Evolutionary conservation across 2,888 invertebrate species (phyloP).

Genomic region (Drosophila quasianomalipes): DNA sequence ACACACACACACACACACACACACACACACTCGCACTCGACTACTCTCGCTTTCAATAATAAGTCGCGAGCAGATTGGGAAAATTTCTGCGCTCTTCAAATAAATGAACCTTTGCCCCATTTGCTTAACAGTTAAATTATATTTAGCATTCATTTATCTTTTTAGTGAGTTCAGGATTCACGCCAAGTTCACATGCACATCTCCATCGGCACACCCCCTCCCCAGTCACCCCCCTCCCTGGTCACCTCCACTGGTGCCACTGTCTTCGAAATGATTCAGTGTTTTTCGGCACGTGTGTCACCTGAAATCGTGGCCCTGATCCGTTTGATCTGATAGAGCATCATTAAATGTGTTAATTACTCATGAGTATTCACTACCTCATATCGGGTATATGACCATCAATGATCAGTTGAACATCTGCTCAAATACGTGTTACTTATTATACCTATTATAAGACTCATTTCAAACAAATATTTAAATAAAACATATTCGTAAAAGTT

Average conservation of each 20-base stretch:
- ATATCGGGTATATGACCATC: neutral
- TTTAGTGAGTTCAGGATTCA: constrained; percentile 50
- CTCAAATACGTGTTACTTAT: neutral
- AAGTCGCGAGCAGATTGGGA: constrained; percentile 21
- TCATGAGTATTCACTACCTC: constrained; percentile 5
- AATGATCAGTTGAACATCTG: neutral
- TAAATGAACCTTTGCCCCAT: constrained; percentile 17
- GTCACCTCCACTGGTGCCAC: neutral
- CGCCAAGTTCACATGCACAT: constrained; percentile 61
- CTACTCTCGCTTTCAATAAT: constrained; percentile 24
- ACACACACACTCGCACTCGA: neutral
- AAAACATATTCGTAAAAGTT: neutral
- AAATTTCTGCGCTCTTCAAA: constrained; percentile 23
- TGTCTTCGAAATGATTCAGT: constrained; percentile 31
- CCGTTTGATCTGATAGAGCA: constrained; percentile 25
- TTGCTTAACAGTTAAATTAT: constrained; percentile 21
- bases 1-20: neutral
- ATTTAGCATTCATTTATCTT: constrained; percentile 39
- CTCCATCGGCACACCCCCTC: neutral
- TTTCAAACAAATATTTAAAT: neutral
- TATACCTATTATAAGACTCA: neutral
- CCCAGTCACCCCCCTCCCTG: neutral
- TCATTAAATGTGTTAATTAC: constrained; percentile 45
- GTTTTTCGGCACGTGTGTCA: constrained; percentile 36
- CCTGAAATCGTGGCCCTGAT: constrained; percentile 53